Evolutionary conservation across 2,113 vertebrate genomes (phyloP), one percentile per base, ranked within the genome.

Genomic region (Ophthalmolycus amberensis): DNA sequence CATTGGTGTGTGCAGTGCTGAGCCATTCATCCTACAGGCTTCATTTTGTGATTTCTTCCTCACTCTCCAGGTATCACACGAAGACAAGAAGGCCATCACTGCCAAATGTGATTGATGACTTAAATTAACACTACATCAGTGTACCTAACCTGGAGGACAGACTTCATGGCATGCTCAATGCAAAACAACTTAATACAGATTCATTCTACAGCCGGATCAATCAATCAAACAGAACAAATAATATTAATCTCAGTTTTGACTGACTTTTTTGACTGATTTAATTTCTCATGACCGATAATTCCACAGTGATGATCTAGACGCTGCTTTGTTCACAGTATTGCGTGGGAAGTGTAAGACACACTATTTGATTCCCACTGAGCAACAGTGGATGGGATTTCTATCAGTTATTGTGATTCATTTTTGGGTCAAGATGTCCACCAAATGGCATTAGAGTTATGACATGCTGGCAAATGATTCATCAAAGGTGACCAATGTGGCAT

Each of bases 61-160:
- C 27, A n/a, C 42, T 71, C 27, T 70, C 6, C 56, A 77, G 74
- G 62, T 80, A 50, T 54, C 18, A 44, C 75, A 77, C 32, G 50
- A 29, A 79, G 37, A 71, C 32, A 37, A 42, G 9, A 37, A 68
- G 34, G 9, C 27, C 38, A 72, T 83, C 48, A 50, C 15, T 52
- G 85, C 50, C 80, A 64, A 32, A 64, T 29, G 20, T 82, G 87
- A 92, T 20, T 11, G 85, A 91, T 87, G 71, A 27, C 78, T 76
- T 71, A 77, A 88, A 90, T 90, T 84, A 90, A 73, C 68, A 44
- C 65, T 3, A 18, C 20, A 16, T 78, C 37, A 18, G 27, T 5
- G 12, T 38, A 6, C 44, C 9, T 42, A 11, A 79, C 60, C 77
- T 63, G 58, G 3, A 75, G 79, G 38, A 56, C 42, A 76, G 9